A percentile compares a stretch with the other conserved stretches of the same genome.
Conservation (phyloP, 2,113 vertebrate genomes). For the Marmota monax region DNA sequence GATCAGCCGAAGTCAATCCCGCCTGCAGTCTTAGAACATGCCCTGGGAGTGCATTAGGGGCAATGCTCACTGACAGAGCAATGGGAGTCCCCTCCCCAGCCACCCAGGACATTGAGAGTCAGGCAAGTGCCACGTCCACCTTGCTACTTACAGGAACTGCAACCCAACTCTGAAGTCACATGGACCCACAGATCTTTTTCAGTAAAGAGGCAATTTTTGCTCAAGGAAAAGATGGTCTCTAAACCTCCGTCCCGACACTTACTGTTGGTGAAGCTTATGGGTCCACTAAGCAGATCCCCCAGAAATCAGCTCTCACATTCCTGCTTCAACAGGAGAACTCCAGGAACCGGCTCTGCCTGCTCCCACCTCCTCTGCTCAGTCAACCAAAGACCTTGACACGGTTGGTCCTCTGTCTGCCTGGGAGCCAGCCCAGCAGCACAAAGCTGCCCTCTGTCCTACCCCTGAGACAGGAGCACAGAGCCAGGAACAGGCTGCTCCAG, state of each 20-base stretch:
- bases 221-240: not conserved
- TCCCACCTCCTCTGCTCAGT: not conserved
- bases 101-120: no score
- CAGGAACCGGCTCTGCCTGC: not conserved
- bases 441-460: not conserved
- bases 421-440: not conserved
- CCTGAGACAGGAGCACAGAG: not conserved
- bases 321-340: not conserved
- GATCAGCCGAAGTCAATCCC: no score
- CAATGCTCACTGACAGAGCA: no score
- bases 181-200: not conserved
- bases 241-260: no score
- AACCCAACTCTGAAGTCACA: not conserved
- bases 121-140: no score
- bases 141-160: not conserved
- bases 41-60: no score
- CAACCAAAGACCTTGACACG: not conserved
- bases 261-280: not conserved
- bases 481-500: fast-evolving
- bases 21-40: no score
- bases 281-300: not conserved
- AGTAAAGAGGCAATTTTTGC: not conserved
- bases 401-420: not conserved
- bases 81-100: not conserved
- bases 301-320: not conserved